Percentiles rank a stretch among this genome's conserved stretches.
phyloP scores from a whole-genome alignment of 1,140 invertebrate species.

The Proales similis region DNA sequence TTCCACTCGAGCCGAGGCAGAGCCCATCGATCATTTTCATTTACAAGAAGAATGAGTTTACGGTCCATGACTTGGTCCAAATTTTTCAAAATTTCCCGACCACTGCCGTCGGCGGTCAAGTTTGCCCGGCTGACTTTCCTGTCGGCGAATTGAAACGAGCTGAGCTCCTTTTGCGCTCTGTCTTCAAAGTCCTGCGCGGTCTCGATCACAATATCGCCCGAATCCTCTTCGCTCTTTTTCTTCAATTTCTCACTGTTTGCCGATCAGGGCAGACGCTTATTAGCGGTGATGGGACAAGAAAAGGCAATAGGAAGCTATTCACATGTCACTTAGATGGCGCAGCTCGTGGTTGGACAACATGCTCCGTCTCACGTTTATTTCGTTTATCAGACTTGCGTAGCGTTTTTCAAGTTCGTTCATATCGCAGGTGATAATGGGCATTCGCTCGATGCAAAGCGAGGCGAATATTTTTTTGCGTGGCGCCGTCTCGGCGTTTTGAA shows the following conservation, averaged over 20 bases:
- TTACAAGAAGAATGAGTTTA: constrained; percentile 35
- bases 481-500: too few species aligned
- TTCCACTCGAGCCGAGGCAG: constrained; percentile 16
- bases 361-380: constrained; percentile 37
- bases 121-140: not conserved
- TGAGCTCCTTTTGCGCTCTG: constrained; percentile 8
- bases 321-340: constrained; percentile 23
- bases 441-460: constrained; percentile 20
- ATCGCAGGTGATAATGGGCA: constrained; percentile 34
- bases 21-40: constrained; percentile 8
- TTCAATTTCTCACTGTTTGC: too few species aligned
- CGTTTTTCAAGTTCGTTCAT: constrained; percentile 36
- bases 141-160: constrained; percentile 4
- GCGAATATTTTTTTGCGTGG: too few species aligned
- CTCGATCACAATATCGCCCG: constrained; percentile 20
- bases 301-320: not conserved
- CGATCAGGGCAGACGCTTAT: too few species aligned
- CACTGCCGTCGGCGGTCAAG: not conserved
- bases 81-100: constrained; percentile 26
- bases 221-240: constrained; percentile 3
- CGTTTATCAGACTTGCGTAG: constrained; percentile 32
- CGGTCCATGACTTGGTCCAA: constrained; percentile 24
- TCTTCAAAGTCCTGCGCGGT: constrained; percentile 27
- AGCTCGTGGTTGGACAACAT: constrained; percentile 32
- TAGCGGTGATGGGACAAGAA: too few species aligned